Evolutionary conservation across 2,113 vertebrate species (phyloP).

Genomic region (Ceuthmochares aereus): DNA sequence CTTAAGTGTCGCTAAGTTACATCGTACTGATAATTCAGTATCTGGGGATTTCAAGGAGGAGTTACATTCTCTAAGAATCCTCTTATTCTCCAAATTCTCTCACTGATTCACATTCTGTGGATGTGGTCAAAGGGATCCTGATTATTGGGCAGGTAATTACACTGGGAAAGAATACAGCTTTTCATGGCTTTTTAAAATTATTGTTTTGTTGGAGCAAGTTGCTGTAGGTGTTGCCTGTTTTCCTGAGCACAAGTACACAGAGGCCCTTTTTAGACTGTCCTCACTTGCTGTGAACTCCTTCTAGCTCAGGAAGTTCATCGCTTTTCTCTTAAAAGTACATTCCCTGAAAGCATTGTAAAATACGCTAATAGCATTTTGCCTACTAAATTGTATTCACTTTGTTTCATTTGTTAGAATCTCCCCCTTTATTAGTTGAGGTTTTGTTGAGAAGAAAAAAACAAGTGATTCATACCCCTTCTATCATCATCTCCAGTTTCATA

Average conservation of each 20-base stretch:
- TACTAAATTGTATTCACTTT: background rate
- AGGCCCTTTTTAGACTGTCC: background rate
- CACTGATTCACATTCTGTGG: background rate
- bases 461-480: background rate
- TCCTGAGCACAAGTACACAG: background rate
- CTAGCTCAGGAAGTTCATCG: background rate
- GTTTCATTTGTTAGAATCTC: background rate
- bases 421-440: background rate
- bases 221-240: background rate
- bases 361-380: background rate
- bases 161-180: background rate
- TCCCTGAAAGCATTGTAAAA: background rate
- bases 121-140: background rate
- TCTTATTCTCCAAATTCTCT: background rate
- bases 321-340: background rate
- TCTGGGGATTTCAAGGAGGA: background rate
- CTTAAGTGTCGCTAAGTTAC: constrained; percentile 6
- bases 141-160: background rate
- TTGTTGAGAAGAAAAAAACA: background rate
- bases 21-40: background rate
- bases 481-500: background rate
- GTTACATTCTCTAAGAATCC: background rate
- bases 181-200: background rate
- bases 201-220: background rate
- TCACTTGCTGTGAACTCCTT: background rate